Base-by-base conservation (phyloP, 2,113 vertebrate species). In the Myiagra hebetior region DNA sequence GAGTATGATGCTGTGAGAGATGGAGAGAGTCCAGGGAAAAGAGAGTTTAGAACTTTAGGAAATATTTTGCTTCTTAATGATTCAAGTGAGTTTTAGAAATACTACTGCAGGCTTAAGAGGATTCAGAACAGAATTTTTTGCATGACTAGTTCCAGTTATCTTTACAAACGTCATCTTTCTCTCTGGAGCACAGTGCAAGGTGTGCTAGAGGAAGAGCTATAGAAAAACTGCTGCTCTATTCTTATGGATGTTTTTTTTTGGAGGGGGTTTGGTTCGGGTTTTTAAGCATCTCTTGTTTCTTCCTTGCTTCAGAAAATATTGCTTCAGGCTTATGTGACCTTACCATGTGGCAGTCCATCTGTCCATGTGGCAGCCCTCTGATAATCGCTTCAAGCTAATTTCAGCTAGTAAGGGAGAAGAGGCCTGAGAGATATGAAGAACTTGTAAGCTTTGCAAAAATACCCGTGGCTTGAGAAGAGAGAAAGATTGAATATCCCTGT, bases 231-330 rank as follows among this genome's bases (percentile, higher is more conserved):
- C 6, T 49, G 22, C 2, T 83, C 18, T 72, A 83, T 72, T 55
- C 35, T 46, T 50, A 63, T 13, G 9, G 16, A 35, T 56, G 8
- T 6, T 52, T 4, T 65, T 47, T 33, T 64, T 47, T 18, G 15
- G 6, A 24, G 16, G 5, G 6, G 0, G 6, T 15, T 62, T 74
- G n/a, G 4, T 0, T 67, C 47, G 9, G 7, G 6, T 30, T 49
- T 69, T 67, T 20, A 68, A 57, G 10, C 27, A 76, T 42, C 31
- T 28, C 5, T 89, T 63, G 3, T 28, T 77, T 73, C 49, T 73
- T 92, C 31, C 17, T 89, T 1, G 0, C 8, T 55, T 87, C 22
- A 57, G 46, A 84, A 91, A 81, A 93, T 13, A 10, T 37, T 37
- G 37, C 37, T 37, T 37, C 37, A 49, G 6, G 11, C 6, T 85